Percentiles rank a stretch among this genome's conserved stretches.
These are phyloP conservation scores for Latrodectus elegans DNA, from an alignment of 2,888 invertebrate genomes.

Conservation along the genomic window DNA sequence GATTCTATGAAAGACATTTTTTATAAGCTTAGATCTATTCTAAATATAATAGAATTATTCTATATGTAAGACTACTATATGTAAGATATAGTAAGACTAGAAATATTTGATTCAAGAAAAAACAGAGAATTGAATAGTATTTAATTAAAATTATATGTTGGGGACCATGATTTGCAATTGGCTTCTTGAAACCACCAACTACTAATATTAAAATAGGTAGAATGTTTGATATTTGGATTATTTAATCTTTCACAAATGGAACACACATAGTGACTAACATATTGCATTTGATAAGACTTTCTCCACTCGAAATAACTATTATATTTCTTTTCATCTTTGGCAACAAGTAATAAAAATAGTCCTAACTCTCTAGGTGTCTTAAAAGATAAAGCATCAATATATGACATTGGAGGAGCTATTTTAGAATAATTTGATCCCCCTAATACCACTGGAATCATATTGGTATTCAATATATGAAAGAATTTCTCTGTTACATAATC, in stretches of 20 bases:
- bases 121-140: no score
- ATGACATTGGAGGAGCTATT: constrained; percentile 70
- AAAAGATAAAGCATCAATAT: constrained; percentile 70
- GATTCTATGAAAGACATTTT: background rate
- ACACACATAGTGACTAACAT: constrained; percentile 61
- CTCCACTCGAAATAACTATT: constrained; percentile 70
- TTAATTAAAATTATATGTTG: no score
- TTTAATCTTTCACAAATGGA: constrained; percentile 68
- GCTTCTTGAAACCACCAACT: constrained; percentile 70
- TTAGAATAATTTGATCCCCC: constrained; percentile 70
- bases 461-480: constrained; percentile 73
- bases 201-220: constrained; percentile 42
- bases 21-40: constrained; percentile 12
- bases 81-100: background rate
- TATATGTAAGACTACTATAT: no score
- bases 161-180: constrained; percentile 59
- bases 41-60: background rate
- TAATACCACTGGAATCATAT: constrained; percentile 70
- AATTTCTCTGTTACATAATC: constrained; percentile 76
- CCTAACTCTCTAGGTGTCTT: constrained; percentile 66
- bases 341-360: constrained; percentile 52
- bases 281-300: constrained; percentile 28
- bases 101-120: background rate
- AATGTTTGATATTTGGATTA: constrained; percentile 31
- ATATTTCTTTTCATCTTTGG: constrained; percentile 66